Conservation (phyloP, 2,797 vertebrate genomes). For the Channa striata region DNA sequence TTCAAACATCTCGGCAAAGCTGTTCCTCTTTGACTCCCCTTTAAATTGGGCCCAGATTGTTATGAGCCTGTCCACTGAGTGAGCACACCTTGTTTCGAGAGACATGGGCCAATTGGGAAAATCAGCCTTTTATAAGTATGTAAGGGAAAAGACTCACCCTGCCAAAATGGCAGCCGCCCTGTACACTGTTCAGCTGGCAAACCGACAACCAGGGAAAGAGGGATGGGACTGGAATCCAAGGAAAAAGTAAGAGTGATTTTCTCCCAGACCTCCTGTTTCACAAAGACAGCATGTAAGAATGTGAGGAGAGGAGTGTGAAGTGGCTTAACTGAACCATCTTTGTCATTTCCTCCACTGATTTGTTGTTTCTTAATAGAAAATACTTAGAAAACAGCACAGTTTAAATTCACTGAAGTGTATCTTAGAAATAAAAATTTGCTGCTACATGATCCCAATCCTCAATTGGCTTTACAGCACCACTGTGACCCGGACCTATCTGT, state of each 20-base stretch:
- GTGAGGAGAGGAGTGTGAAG: conserved; percentile 59
- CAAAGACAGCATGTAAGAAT: conserved; percentile 58
- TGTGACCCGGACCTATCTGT: conserved; percentile 27
- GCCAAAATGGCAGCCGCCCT: conserved; percentile 74
- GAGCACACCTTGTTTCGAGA: conserved; percentile 69
- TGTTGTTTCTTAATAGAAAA: background rate
- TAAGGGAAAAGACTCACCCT: conserved; percentile 60
- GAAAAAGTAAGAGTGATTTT: conserved; percentile 58
- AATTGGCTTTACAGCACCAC: conserved; percentile 19
- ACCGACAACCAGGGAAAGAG: conserved; percentile 52
- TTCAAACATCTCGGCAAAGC: conserved; percentile 40
- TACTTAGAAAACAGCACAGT: background rate
- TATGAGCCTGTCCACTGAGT: conserved; percentile 26
- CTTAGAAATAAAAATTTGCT: background rate
- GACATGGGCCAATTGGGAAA: conserved; percentile 50
- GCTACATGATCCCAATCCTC: background rate
- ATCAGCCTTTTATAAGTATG: conserved; percentile 66
- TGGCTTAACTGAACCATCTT: conserved; percentile 42
- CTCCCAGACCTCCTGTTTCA: conserved; percentile 61
- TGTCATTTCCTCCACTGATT: conserved; percentile 43
- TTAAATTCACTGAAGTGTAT: background rate
- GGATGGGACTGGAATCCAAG: conserved; percentile 55
- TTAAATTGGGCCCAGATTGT: conserved; percentile 58
- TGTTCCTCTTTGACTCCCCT: conserved; percentile 25
- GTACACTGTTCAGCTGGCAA: conserved; percentile 64